phyloP scores from a whole-genome alignment of 1,140 invertebrate species.

The Trypoxylus dichotomus region DNA sequence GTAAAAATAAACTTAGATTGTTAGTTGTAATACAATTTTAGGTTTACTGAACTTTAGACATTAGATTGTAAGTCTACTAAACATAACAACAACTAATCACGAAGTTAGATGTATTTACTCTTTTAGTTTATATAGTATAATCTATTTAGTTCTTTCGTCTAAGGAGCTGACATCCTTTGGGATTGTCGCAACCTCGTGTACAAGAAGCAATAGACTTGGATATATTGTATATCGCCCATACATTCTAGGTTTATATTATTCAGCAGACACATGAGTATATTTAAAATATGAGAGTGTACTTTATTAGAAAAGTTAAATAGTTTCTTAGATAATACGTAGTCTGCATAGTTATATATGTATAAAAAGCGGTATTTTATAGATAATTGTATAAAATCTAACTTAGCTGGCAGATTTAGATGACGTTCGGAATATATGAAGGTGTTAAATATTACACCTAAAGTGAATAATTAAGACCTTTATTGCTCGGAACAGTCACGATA shows the following conservation, averaged over 20 bases:
- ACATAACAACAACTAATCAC: not conserved
- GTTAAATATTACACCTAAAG: constrained; percentile 28
- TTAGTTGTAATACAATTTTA: not conserved
- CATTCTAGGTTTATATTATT: constrained; percentile 26
- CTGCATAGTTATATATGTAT: constrained; percentile 34
- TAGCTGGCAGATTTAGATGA: constrained; percentile 34
- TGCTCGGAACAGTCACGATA: not conserved
- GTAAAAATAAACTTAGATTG: not conserved
- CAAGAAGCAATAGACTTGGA: constrained; percentile 24
- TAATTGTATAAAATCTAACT: constrained; percentile 32
- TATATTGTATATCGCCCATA: constrained; percentile 15
- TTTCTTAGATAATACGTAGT: constrained; percentile 34
- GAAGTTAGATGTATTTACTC: constrained; percentile 1
- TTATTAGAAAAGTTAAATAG: constrained; percentile 33
- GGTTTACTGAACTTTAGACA: not conserved
- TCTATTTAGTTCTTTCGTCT: not conserved
- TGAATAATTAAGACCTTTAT: constrained; percentile 33
- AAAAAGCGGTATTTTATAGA: constrained; percentile 31
- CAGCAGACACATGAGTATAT: constrained; percentile 32
- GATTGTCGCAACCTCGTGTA: not conserved
- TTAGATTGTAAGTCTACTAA: constrained; percentile 1
- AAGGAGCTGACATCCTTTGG: not conserved
- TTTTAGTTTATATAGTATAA: not conserved
- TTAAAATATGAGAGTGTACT: constrained; percentile 31
- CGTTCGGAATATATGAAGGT: constrained; percentile 31